These are phyloP conservation scores for Hirundichthys speculiger DNA, from an alignment of 2,113 vertebrate genomes.

Conservation along the genomic window DNA sequence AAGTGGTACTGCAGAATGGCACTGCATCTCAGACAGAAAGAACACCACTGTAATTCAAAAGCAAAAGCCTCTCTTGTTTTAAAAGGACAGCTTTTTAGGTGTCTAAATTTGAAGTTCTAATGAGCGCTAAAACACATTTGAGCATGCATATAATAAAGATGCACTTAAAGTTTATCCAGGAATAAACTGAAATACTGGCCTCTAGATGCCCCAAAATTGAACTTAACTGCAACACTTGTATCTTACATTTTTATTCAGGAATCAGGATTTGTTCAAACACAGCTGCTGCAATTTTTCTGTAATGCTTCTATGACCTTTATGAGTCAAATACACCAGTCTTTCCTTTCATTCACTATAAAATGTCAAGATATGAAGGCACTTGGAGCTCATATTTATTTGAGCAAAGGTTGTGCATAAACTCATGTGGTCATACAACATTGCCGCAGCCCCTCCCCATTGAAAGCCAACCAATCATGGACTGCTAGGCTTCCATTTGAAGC, in stretches of 20 bases:
- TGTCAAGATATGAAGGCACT: slow-evolving; percentile 11
- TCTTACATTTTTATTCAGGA: slow-evolving; percentile 3
- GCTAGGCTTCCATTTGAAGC: slow-evolving; percentile 72
- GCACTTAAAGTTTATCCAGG: not conserved
- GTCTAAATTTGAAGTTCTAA: not conserved
- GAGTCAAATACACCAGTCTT: slow-evolving; percentile 10
- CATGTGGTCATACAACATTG: slow-evolving; percentile 61
- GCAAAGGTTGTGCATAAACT: slow-evolving; percentile 46
- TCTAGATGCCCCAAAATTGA: not conserved
- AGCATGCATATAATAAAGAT: slow-evolving; percentile 10
- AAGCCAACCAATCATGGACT: slow-evolving; percentile 58
- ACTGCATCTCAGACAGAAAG: slow-evolving; percentile 51
- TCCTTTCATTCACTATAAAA: not conserved
- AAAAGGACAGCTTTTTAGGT: slow-evolving; percentile 4
- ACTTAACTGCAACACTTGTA: not conserved
- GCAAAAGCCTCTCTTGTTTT: not conserved
- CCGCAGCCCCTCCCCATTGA: slow-evolving; percentile 60
- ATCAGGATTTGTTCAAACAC: slow-evolving; percentile 8
- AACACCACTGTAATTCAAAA: slow-evolving; percentile 53
- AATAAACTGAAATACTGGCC: not conserved
- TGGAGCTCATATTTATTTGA: slow-evolving; percentile 56
- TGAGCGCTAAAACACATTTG: slow-evolving; percentile 7
- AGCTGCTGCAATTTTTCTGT: not conserved
- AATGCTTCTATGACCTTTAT: slow-evolving; percentile 24
- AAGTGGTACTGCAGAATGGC: slow-evolving; percentile 65